phyloP scores from a whole-genome alignment of 2,888 invertebrate genomes.

The Amphipoea oculea region DNA sequence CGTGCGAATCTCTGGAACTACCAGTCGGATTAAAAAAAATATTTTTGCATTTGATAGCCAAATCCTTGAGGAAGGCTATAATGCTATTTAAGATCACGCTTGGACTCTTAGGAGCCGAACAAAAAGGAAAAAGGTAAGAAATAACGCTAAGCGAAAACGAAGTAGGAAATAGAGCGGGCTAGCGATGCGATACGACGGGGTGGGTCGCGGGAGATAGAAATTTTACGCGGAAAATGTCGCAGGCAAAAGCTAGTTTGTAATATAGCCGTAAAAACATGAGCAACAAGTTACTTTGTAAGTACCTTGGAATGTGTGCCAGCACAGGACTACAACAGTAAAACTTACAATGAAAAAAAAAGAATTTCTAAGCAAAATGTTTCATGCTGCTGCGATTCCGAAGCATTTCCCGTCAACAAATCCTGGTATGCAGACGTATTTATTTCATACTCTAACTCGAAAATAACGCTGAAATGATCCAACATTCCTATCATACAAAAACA shows the following conservation, averaged over 20 bases:
- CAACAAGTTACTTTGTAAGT: not conserved
- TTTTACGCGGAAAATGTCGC: too few relatives aligned
- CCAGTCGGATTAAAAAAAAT: not conserved
- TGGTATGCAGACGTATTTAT: slow-evolving; percentile 10
- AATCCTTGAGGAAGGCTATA: not conserved
- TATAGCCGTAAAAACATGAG: not conserved
- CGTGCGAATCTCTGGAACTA: not conserved
- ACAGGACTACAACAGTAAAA: not conserved
- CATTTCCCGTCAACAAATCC: not conserved
- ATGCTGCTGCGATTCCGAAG: not conserved
- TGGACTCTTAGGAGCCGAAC: too few relatives aligned
- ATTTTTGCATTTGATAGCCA: not conserved
- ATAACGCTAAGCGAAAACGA: too few relatives aligned
- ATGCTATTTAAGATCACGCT: not conserved
- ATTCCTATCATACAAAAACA: slow-evolving; percentile 30
- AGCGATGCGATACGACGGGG: too few relatives aligned
- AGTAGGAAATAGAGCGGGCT: too few relatives aligned
- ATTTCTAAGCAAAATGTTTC: not conserved
- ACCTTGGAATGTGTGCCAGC: not conserved
- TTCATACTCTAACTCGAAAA: slow-evolving; percentile 16
- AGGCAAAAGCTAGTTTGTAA: not conserved
- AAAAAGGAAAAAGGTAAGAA: too few relatives aligned
- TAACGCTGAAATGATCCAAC: slow-evolving; percentile 30
- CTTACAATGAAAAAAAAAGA: not conserved
- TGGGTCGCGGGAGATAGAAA: too few relatives aligned